Base-by-base conservation (phyloP, 2,113 vertebrate genomes). In the Spermophilus dauricus region DNA sequence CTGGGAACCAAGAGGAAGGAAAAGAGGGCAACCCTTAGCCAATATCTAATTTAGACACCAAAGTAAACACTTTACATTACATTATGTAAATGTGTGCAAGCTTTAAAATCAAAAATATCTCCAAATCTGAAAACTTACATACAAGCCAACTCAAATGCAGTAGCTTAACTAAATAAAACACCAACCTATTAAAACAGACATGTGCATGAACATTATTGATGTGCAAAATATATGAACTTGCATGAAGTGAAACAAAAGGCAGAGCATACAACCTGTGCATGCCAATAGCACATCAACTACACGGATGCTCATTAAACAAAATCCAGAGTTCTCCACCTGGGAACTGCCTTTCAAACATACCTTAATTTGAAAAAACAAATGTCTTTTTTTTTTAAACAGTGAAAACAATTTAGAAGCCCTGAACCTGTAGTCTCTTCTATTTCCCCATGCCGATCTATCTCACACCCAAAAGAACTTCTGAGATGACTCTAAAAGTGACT, bases 21-120 rank as follows among this genome's bases (percentile, higher is more conserved):
- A 98, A 97, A 91, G 94, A 96, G 96, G 91, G 73, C 92, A 92
- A 86, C 53, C 87, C 72, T 90, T 76, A 69, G n/a, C 32, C 67
- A 81, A 67, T 13, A 85, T 69, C 92, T 90, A 82, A 96, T 94
- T 97, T 92, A 94, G 83, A 95, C 53, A 72, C 70, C 70, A 82
- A 69, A 1, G 34, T 67, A 94, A 98, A 97, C 92, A 97, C 58
- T 72, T 84, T 65, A 34, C 30, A 56, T 81, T 65, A 30, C 34
- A 51, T 53, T 85, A 84, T 89, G 89, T 56, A 89, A 92, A 97
- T 81, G 37, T 87, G 63, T 63, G 56, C 70, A 58, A 53, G 70
- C 56, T 89, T 94, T 28, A 73, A 87, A 91, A 77, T 16, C 78
- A 82, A 88, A 77, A 97, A 72, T 39, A 61, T 53, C n/a, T 76